Evolutionary conservation across 2,797 vertebrate species (phyloP), one percentile per base, ranked within the genome.

Genomic region (Tamandua tetradactyla): DNA sequence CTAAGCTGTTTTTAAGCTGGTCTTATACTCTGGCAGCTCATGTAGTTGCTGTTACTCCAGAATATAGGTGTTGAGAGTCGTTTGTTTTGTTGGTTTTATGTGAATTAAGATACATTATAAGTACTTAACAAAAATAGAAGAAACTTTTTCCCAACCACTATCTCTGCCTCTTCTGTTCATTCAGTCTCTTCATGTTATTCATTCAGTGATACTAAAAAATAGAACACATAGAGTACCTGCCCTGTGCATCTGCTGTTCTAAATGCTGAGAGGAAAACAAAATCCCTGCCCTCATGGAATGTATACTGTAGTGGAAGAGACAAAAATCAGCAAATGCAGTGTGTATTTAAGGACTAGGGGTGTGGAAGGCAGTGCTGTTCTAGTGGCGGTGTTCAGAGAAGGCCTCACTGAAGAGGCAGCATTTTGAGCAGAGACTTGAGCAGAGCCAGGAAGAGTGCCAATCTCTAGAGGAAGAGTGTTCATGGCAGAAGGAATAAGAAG

Each of bases 191-290:
- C 59, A 40, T 40, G 9, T 44, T 82, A 57, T 62, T 88, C 47
- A 66, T 84, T 89, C 12, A 7, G 20, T 22, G 55, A 59, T 76
- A 93, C 84, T 88, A 13, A 88, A 89, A 35, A 71, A 22, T 22
- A 55, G 55, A 55, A 20, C 55, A 15, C 17, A 1, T 61, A 9
- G 42, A 61, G 14, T 82, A 40, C 35, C 37, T 95, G 12, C 32
- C 79, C 3, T 68, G 11, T 82, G 17, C 42, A 62, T 66, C 25
- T 82, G 8, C 35, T 10, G 12, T 55, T 68, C 15, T 74, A 42
- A 37, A 59, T 84, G 37, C 88, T 66, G 32, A 55, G 55, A 76
- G 89, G 86, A 87, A 88, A 96, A 88, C 15, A 62, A 69, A 66
- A 44, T 69, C 64, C 59, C 30, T 93, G 3, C 10, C 47, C 30